Conservation (phyloP, 1,140 invertebrate genomes). For the Drosophila tropicalis region DNA sequence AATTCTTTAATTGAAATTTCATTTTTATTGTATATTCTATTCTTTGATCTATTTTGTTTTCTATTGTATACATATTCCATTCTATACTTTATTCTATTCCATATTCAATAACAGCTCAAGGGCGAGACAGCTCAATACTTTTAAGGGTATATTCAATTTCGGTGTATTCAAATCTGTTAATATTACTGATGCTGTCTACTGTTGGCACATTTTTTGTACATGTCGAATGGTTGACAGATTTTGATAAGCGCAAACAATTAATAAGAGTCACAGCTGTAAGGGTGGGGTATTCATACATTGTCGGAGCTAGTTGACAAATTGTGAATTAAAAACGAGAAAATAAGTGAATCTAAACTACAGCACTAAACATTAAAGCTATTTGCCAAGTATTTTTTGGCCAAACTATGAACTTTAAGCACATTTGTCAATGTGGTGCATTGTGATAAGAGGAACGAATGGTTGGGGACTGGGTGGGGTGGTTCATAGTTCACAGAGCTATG, state of each 20-base stretch:
- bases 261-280: not conserved
- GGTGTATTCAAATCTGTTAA: not conserved
- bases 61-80: too few relatives aligned
- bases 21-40: too few relatives aligned
- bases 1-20: too few relatives aligned
- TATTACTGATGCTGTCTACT: not conserved
- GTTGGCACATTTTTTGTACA: not conserved
- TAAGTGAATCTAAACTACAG: not conserved
- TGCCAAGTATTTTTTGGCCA: conserved; percentile 34
- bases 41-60: too few relatives aligned
- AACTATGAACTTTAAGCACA: conserved; percentile 13
- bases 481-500: conserved; percentile 33
- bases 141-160: not conserved
- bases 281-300: not conserved
- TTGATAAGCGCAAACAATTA: conserved; percentile 8
- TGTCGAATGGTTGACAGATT: conserved; percentile 7
- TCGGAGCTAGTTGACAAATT: not conserved
- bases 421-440: conserved; percentile 4
- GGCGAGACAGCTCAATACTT: not conserved
- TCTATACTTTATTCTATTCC: too few relatives aligned
- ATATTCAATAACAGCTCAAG: not conserved
- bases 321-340: not conserved
- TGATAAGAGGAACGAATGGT: not conserved
- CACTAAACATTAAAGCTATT: conserved; percentile 63
- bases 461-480: not conserved